Evolutionary conservation across 2,797 vertebrate species (phyloP).

Genomic region (Microchirus variegatus): DNA sequence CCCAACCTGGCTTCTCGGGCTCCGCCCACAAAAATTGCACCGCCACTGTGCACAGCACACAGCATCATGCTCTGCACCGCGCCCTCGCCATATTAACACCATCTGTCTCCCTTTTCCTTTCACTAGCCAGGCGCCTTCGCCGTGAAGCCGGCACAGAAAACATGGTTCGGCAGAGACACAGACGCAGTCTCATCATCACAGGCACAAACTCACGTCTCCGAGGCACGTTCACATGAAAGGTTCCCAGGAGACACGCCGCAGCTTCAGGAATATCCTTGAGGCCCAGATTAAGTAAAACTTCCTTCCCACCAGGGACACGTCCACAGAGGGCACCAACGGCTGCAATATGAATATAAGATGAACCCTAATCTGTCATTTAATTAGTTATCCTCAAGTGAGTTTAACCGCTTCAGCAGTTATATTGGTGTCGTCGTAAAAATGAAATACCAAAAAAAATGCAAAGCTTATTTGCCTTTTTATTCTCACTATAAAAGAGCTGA

Average conservation of each 20-base stretch:
- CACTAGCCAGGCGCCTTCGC: slow-evolving; percentile 18
- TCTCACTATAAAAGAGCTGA: slow-evolving; percentile 2
- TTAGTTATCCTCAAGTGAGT: not conserved
- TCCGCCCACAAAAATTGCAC: slow-evolving; percentile 2
- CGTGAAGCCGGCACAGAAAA: slow-evolving; percentile 51
- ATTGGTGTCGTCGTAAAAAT: not conserved
- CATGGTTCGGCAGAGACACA: slow-evolving; percentile 34
- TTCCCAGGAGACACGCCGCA: slow-evolving; percentile 51
- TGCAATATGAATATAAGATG: slow-evolving; percentile 10
- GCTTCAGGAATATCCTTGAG: slow-evolving; percentile 43
- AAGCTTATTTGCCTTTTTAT: not conserved
- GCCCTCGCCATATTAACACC: slow-evolving; percentile 16
- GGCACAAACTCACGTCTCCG: slow-evolving; percentile 39
- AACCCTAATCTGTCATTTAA: slow-evolving; percentile 8
- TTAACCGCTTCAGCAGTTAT: slow-evolving; percentile 4
- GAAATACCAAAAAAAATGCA: not conserved
- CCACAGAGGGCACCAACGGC: slow-evolving; percentile 21
- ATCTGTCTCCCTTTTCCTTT: slow-evolving; percentile 20
- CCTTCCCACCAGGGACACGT: slow-evolving; percentile 31
- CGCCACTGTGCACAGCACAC: not conserved
- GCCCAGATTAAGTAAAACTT: slow-evolving; percentile 47
- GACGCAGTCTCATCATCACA: slow-evolving; percentile 46
- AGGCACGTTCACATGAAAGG: slow-evolving; percentile 45
- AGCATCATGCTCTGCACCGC: not conserved
- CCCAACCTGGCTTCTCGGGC: slow-evolving; percentile 2